Evolutionary conservation across 2,113 vertebrate genomes (phyloP).

Genomic region (Butorides virescens): DNA sequence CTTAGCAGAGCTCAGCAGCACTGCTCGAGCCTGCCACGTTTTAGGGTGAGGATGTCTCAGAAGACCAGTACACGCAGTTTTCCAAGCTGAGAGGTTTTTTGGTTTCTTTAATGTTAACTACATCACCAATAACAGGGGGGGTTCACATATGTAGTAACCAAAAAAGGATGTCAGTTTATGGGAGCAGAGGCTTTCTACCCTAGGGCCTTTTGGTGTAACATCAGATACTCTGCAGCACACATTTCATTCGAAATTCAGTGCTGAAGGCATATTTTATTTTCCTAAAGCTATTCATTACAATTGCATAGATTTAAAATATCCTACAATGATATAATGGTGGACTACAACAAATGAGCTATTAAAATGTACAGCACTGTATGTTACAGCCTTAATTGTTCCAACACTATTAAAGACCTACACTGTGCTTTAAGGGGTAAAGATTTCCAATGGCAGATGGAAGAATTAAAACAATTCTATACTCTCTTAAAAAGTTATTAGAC

Average conservation of each 20-base stretch:
- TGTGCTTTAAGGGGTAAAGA: neutral
- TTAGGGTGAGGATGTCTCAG: neutral
- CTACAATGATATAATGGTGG: neutral
- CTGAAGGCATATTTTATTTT: neutral
- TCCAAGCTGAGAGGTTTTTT: neutral
- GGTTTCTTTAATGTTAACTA: neutral
- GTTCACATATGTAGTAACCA: neutral
- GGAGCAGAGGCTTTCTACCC: neutral
- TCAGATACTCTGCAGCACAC: neutral
- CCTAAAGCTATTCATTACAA: neutral
- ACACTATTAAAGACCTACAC: neutral
- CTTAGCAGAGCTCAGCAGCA: neutral
- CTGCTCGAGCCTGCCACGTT: fast-evolving
- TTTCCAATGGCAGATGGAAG: neutral
- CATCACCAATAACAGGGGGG: neutral
- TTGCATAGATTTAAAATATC: neutral
- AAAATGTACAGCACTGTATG: neutral
- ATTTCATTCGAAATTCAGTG: neutral
- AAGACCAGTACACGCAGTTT: neutral
- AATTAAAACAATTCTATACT: neutral
- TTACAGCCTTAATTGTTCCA: neutral
- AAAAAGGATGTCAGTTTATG: neutral
- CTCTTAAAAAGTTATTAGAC: neutral
- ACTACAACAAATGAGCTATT: neutral
- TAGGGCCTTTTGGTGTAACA: neutral